Evolutionary conservation across 2,888 invertebrate genomes (phyloP), one percentile per base, ranked within the genome.

Genomic region (Atethmia centrago): DNA sequence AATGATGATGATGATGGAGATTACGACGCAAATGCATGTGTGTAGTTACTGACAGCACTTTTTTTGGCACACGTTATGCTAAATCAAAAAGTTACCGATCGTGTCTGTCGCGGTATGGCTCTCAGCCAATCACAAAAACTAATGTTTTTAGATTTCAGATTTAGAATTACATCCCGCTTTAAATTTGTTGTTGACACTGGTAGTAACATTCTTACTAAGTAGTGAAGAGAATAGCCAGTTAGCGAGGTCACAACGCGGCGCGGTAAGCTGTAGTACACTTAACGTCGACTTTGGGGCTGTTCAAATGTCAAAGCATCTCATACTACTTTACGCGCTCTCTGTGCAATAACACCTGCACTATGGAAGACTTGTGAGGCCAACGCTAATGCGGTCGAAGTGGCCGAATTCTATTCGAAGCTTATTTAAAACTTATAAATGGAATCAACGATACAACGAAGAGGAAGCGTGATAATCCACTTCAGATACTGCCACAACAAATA

Each of bases 401-500:
- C 36, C 7, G 36, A 36, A 36, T 31, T 31, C 31, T 31, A 4
- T n/a, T n/a, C n/a, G 31, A 31, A 31, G 0, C 4, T 36, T 36
- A 36, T 36, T 36, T 36, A 36, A 36, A 36, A 36, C 36, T 36
- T 36, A 36, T 36, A 36, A 3, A 36, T 3, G 36, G 36, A 36
- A 36, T 36, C 7, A 36, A 5, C 36, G 36, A 36, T 36, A 36
- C 36, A 7, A 36, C 36, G 36, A 36, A 36, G 36, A 36, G 7
- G 36, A 36, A 36, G 4, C 36, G 36, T 31, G 8, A 71, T n/a
- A n/a, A n/a, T n/a, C n/a, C n/a, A n/a, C n/a, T n/a, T n/a, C n/a
- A n/a, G n/a, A n/a, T 71, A 36, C 8, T 42, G 25, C 49, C 28
- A 45, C 25, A 62, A 36, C 7, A 51, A 74, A 75, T 56, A 63